Evolutionary conservation across 2,797 vertebrate species (phyloP).

Genomic region (Cynodonichthys magdalenae): DNA sequence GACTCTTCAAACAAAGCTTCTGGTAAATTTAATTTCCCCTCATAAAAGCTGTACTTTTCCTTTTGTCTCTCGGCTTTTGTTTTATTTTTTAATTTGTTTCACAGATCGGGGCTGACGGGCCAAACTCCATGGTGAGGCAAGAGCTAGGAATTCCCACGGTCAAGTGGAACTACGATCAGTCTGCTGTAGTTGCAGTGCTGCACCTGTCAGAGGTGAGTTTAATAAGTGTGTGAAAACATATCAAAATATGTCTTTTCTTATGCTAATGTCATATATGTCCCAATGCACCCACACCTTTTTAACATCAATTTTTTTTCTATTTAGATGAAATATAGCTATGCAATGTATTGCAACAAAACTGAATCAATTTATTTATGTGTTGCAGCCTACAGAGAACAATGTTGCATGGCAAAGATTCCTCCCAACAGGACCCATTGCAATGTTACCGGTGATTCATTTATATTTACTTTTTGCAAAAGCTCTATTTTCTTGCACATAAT

Average conservation of each 20-base stretch:
- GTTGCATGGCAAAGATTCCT: constrained; percentile 99
- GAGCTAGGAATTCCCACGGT: constrained; percentile 88
- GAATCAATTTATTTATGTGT: constrained; percentile 40
- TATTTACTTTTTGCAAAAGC: constrained; percentile 9
- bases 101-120: constrained; percentile 95
- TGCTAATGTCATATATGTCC: no score
- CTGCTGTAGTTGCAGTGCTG: constrained; percentile 94
- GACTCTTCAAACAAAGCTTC: constrained; percentile 90
- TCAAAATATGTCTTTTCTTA: no score
- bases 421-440: constrained; percentile 93
- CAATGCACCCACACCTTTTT: no score
- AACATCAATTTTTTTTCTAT: no score
- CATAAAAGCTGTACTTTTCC: background rate
- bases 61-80: background rate
- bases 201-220: constrained; percentile 89
- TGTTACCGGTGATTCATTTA: constrained; percentile 89
- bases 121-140: constrained; percentile 90
- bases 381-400: constrained; percentile 94
- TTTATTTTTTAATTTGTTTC: constrained; percentile 19
- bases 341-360: constrained; percentile 15
- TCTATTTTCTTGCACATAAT: constrained; percentile 12
- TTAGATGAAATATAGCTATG: background rate
- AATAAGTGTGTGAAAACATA: no score
- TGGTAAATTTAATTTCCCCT: constrained; percentile 83
- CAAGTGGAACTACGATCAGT: constrained; percentile 94